Percentiles rank a stretch among this genome's conserved stretches.
Conservation (phyloP, 2,797 vertebrate species). For the Neopelma chrysocephalum region DNA sequence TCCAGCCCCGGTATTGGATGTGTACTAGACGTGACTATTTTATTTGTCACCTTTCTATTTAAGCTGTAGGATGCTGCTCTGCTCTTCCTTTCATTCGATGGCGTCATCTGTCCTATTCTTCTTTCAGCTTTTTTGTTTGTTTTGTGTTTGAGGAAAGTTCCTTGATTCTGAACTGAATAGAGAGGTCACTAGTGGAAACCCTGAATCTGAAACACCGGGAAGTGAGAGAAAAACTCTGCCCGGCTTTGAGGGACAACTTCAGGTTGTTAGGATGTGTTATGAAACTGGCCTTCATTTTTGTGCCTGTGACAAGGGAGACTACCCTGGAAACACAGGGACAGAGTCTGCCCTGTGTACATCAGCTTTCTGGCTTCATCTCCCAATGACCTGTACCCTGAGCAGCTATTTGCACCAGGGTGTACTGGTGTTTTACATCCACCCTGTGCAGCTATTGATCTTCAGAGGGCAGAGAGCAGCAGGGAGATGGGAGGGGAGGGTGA, state of each 20-base stretch:
- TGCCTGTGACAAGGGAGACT: not conserved
- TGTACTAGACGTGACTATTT: constrained; percentile 46
- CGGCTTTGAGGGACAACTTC: not conserved
- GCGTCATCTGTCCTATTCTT: not conserved
- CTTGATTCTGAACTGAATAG: constrained; percentile 36
- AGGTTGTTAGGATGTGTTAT: not conserved
- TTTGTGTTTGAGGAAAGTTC: constrained; percentile 35
- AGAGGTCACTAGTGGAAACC: constrained; percentile 35
- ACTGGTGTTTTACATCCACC: not conserved
- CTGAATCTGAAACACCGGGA: not conserved
- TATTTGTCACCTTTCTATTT: constrained; percentile 41
- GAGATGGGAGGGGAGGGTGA: not conserved
- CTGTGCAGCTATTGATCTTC: not conserved
- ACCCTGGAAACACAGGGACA: not conserved
- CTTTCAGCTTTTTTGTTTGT: constrained; percentile 34
- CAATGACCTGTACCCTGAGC: not conserved
- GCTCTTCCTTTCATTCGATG: constrained; percentile 33
- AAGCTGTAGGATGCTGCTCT: constrained; percentile 27
- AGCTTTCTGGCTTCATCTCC: not conserved
- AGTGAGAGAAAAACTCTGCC: not conserved
- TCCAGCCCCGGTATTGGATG: not conserved
- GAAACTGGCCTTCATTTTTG: not conserved
- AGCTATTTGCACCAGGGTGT: not conserved
- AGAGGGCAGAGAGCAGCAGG: not conserved
- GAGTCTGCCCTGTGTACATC: not conserved